phyloP scores from a whole-genome alignment of 2,113 vertebrate species.

The Oreamnos americanus region DNA sequence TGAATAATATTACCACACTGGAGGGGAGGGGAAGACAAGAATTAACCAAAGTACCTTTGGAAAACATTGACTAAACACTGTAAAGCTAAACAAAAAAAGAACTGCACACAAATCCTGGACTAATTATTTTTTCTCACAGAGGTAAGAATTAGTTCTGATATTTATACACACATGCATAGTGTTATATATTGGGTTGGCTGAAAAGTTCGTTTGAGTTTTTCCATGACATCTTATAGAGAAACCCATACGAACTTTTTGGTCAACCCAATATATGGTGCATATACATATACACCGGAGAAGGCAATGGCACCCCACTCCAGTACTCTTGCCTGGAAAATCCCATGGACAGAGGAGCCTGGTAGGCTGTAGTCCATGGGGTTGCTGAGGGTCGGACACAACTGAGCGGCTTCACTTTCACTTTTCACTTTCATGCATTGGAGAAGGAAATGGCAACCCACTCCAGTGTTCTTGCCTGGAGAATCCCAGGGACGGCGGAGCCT shows the following conservation, averaged over 20 bases:
- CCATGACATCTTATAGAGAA: background rate
- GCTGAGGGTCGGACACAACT: no score
- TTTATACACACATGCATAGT: background rate
- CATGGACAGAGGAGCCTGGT: no score
- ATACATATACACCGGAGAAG: background rate
- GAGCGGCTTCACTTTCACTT: no score
- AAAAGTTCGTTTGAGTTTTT: background rate
- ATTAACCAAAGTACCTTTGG: background rate
- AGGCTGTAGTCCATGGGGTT: no score
- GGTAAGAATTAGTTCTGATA: background rate
- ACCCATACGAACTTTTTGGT: background rate
- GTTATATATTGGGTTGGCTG: background rate
- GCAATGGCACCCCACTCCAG: no score
- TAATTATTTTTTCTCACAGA: background rate
- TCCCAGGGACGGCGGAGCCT: no score
- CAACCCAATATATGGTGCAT: background rate
- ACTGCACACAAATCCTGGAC: background rate
- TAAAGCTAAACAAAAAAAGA: background rate
- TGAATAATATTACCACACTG: background rate
- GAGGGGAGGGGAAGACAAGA: background rate
- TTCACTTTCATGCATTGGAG: no score
- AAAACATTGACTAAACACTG: background rate
- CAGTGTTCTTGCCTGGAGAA: no score
- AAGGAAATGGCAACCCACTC: no score
- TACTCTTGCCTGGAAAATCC: no score